Percentiles rank a stretch among this genome's conserved stretches.
phyloP scores from a whole-genome alignment of 2,113 vertebrate species.

The Toxostoma redivivum region DNA sequence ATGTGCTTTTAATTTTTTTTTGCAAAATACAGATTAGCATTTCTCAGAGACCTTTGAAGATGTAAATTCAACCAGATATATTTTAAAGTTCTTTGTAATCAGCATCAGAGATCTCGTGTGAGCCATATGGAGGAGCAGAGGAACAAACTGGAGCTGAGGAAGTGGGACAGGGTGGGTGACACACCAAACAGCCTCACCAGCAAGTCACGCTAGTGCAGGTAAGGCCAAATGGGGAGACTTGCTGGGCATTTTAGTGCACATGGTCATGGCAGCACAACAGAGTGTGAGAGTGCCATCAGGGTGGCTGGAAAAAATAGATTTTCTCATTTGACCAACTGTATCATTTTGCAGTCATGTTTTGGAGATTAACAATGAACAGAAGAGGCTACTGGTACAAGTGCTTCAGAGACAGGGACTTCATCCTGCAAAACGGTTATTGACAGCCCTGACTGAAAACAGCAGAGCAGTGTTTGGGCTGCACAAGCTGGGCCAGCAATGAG shows the following conservation, averaged over 20 bases:
- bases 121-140: background rate
- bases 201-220: background rate
- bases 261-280: background rate
- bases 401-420: background rate
- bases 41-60: background rate
- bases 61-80: background rate
- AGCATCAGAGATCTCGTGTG: background rate
- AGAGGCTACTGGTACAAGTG: background rate
- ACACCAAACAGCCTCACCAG: background rate
- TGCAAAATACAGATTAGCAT: background rate
- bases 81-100: background rate
- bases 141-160: background rate
- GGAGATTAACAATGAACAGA: background rate
- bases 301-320: background rate
- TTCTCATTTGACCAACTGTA: background rate
- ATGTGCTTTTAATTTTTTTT: background rate
- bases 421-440: background rate
- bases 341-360: background rate
- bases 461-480: background rate
- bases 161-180: background rate
- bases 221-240: background rate
- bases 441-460: background rate
- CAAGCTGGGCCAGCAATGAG: background rate
- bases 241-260: fast-evolving
- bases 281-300: background rate